These are phyloP conservation scores for Pedetes capensis DNA, from an alignment of 2,113 vertebrate genomes.

Conservation along the genomic window DNA sequence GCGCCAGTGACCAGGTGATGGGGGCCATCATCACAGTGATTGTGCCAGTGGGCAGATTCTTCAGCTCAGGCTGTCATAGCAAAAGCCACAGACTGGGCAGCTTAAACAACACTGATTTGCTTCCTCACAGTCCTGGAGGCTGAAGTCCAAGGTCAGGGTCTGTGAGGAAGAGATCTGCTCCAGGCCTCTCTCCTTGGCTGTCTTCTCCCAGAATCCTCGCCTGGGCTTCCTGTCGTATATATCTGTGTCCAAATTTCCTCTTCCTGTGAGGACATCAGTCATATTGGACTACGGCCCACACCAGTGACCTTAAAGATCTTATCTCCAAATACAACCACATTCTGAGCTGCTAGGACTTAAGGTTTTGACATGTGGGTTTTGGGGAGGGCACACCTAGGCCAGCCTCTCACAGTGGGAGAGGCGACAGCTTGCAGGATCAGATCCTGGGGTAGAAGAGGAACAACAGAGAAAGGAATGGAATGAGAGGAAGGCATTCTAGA, in stretches of 20 bases:
- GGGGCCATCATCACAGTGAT: too few species aligned
- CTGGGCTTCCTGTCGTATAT: background rate
- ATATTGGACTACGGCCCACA: background rate
- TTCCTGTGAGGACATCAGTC: background rate
- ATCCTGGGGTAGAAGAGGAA: background rate
- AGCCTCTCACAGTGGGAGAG: background rate
- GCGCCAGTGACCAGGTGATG: too few species aligned
- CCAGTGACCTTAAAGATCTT: background rate
- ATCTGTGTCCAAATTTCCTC: background rate
- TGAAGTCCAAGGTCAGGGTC: background rate
- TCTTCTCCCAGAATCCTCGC: background rate
- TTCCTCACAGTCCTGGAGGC: background rate
- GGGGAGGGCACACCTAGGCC: background rate
- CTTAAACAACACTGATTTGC: background rate
- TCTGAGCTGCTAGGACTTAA: background rate
- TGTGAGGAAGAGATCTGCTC: too few species aligned
- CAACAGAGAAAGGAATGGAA: background rate
- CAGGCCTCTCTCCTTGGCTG: background rate
- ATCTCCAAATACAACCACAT: too few species aligned
- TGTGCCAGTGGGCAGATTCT: too few species aligned
- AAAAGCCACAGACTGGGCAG: background rate
- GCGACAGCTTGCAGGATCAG: background rate
- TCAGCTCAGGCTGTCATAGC: background rate
- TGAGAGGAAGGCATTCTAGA: background rate
- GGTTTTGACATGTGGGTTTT: background rate